These are phyloP conservation scores for Ptilonorhynchus violaceus DNA, from an alignment of 2,113 vertebrate species.

Conservation along the genomic window DNA sequence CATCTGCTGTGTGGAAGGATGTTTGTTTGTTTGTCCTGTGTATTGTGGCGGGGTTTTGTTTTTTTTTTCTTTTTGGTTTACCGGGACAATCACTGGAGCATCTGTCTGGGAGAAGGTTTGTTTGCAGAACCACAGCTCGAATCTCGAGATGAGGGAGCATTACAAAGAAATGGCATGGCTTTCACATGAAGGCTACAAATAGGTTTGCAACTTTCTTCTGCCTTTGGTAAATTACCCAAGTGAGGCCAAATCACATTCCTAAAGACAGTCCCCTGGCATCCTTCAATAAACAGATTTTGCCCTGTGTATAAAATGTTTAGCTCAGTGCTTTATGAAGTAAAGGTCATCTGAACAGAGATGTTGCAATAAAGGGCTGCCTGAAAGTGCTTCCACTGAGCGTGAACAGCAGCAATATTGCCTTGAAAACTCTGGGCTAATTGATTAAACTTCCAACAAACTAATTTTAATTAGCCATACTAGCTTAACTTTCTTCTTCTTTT, in stretches of 20 bases:
- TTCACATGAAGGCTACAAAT: constrained; percentile 52
- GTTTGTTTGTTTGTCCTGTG: constrained; percentile 36
- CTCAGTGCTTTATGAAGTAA: constrained; percentile 58
- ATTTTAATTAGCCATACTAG: constrained; percentile 44
- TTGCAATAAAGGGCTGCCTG: constrained; percentile 29
- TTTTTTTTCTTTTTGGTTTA: neutral
- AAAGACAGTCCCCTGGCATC: constrained; percentile 55
- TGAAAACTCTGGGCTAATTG: constrained; percentile 58
- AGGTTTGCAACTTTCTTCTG: constrained; percentile 49
- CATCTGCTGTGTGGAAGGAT: constrained; percentile 57
- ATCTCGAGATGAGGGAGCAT: neutral
- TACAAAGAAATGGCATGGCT: constrained; percentile 44
- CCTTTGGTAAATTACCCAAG: constrained; percentile 53
- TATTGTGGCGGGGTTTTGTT: neutral
- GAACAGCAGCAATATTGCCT: constrained; percentile 21
- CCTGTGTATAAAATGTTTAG: constrained; percentile 48
- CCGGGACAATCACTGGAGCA: constrained; percentile 9
- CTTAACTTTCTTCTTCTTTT: constrained; percentile 32
- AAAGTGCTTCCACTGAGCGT: constrained; percentile 43
- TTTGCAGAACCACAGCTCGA: constrained; percentile 2
- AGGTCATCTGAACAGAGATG: constrained; percentile 43
- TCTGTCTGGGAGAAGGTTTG: constrained; percentile 32
- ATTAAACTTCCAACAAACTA: constrained; percentile 48
- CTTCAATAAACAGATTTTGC: constrained; percentile 50
- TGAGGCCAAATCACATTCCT: constrained; percentile 34